Base-by-base conservation (phyloP, 1,140 invertebrate species). In the Ceratosolen fusciceps region DNA sequence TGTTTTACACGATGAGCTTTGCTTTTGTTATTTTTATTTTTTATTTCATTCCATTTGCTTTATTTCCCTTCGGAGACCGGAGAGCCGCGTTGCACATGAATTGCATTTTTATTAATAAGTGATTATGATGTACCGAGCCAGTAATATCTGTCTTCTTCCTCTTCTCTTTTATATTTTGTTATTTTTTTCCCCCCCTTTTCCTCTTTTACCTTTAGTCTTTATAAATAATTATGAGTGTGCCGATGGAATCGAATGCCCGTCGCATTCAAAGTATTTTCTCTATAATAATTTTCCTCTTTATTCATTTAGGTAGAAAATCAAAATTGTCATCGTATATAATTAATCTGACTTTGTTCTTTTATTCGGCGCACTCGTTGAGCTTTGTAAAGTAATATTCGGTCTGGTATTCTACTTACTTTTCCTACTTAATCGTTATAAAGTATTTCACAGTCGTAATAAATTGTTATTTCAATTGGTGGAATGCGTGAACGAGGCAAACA, bases 1-100 rank as follows among this genome's bases (percentile, higher is more conserved):
- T 79, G 70, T 67, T 67, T 39, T 54, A 67, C 71, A 73, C 60
- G 68, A 78, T 78, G 76, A 78, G 60, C 60, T 79, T 79, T 73
- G 29, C 58, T 78, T 72, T 78, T 78, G 19, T 12, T 34, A 26
- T 37, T 16, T 4, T 60, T 75, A 47, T 47, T 1, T 56, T 26
- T 0, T 26, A 9, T 29, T 52, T 62, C 10, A 19, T 60, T 43
- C 39, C 16, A 9, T 49, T 43, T 56, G 54, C 3, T 68, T 77
- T 56, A 9, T 43, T 52, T 70, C 24, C 26, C 26, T 70, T 47
- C 16, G 29, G 24, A 47, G 16, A 29, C 37, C 1, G 14, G 71
- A 74, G 58, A 74, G n/a, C 0, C 31, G 19, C 19, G 24, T 14
- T 26, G 12, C 75, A 67, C 62, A 31, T 67, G 75, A 68, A 76